These are phyloP conservation scores for Macrosiphum euphorbiae DNA, from an alignment of 2,888 invertebrate species.

Conservation along the genomic window DNA sequence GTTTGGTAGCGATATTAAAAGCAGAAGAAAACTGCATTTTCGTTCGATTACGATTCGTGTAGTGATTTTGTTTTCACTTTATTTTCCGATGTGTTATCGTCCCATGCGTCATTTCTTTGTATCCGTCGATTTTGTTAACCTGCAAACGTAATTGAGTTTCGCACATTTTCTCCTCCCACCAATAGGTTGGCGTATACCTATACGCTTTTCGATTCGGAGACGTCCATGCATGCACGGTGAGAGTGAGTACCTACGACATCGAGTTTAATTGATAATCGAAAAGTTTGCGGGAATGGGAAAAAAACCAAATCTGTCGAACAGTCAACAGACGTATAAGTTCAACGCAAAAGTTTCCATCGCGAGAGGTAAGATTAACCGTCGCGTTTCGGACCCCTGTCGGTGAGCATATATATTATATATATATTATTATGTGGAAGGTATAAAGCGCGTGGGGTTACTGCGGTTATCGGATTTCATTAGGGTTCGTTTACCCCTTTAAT, in stretches of 20 bases:
- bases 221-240: neutral
- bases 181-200: neutral
- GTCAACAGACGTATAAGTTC: neutral
- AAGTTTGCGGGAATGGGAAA: neutral
- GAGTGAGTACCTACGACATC: neutral
- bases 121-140: neutral
- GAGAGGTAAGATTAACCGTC: neutral
- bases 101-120: neutral
- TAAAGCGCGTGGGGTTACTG: neutral
- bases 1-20: too few relatives aligned
- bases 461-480: slow-evolving; percentile 41
- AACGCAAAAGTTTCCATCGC: neutral
- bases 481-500: slow-evolving; percentile 39
- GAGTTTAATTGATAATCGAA: slow-evolving; percentile 11
- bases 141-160: neutral
- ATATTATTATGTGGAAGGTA: neutral
- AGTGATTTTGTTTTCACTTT: neutral
- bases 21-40: neutral
- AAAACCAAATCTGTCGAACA: neutral
- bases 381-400: neutral
- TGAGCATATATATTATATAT: neutral
- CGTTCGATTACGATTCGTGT: neutral
- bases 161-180: neutral
- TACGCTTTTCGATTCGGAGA: neutral
- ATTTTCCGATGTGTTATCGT: neutral